Percentiles rank a stretch among this genome's conserved stretches.
These are phyloP conservation scores for Rhipidura dahli DNA, from an alignment of 2,113 vertebrate species.

Conservation along the genomic window DNA sequence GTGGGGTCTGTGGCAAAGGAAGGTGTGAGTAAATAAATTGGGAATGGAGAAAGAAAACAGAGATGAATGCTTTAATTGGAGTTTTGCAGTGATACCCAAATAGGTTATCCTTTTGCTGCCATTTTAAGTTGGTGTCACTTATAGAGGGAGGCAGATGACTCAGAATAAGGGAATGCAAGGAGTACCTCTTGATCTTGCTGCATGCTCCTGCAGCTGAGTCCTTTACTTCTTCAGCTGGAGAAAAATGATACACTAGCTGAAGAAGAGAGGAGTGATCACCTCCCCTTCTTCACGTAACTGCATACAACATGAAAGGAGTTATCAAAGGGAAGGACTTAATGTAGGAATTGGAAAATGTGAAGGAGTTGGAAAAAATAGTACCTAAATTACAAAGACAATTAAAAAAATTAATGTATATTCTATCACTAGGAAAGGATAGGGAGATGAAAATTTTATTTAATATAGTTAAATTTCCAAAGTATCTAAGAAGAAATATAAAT, in stretches of 20 bases:
- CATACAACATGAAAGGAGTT: neutral
- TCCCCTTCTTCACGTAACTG: neutral
- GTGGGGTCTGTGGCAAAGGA: neutral
- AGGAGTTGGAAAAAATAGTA: neutral
- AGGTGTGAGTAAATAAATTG: neutral
- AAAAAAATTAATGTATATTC: neutral
- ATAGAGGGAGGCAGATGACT: neutral
- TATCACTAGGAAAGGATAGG: neutral
- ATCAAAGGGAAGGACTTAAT: neutral
- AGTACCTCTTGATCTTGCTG: neutral
- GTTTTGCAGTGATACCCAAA: neutral
- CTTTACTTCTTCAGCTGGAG: neutral
- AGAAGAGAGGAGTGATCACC: neutral
- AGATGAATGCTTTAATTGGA: neutral
- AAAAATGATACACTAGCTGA: neutral
- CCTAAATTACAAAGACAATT: neutral
- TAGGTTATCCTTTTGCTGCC: neutral
- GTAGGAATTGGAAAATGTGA: neutral
- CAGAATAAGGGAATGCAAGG: neutral
- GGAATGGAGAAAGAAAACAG: neutral
- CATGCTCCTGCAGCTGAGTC: neutral
- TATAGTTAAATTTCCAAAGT: neutral
- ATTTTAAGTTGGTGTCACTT: neutral
- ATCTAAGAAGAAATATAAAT: neutral
- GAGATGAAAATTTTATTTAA: neutral